phyloP scores from a whole-genome alignment of 2,797 vertebrate genomes.

The Sciurus carolinensis region DNA sequence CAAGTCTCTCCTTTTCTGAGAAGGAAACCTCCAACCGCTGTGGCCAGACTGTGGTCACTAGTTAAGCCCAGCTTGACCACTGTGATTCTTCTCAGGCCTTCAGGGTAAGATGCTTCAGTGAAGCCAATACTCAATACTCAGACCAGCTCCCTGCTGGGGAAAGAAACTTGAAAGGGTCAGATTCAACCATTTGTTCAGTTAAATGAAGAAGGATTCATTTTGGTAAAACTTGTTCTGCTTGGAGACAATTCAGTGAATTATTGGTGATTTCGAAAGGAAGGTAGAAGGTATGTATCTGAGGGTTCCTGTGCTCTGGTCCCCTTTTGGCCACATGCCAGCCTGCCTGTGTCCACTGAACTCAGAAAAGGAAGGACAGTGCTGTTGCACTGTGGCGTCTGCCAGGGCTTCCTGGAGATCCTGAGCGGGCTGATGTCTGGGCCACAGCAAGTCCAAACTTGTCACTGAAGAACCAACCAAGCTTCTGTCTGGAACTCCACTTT shows the following conservation, averaged over 20 bases:
- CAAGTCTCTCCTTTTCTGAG: background rate
- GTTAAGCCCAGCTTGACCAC: background rate
- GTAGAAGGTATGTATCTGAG: constrained; percentile 25
- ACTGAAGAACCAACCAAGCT: constrained; percentile 45
- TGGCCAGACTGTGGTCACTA: background rate
- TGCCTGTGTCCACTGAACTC: background rate
- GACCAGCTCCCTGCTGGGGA: background rate
- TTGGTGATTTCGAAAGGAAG: background rate
- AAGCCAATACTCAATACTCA: background rate
- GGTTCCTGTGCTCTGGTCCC: background rate
- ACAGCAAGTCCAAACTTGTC: constrained; percentile 22
- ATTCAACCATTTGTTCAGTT: constrained; percentile 47
- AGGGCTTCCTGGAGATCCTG: constrained; percentile 27
- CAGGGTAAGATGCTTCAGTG: background rate
- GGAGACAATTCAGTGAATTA: constrained; percentile 72
- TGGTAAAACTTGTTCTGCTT: constrained; percentile 61
- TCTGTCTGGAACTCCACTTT: constrained; percentile 29
- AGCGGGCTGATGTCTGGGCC: background rate
- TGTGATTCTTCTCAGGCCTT: background rate
- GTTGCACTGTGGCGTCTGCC: background rate
- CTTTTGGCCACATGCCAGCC: background rate
- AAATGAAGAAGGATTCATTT: constrained; percentile 43
- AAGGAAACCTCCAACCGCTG: background rate
- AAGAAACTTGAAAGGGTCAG: constrained; percentile 16
- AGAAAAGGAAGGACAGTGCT: background rate